Evolutionary conservation across 1,140 invertebrate genomes (phyloP).

Genomic region (Macrosteles quadrilineatus): DNA sequence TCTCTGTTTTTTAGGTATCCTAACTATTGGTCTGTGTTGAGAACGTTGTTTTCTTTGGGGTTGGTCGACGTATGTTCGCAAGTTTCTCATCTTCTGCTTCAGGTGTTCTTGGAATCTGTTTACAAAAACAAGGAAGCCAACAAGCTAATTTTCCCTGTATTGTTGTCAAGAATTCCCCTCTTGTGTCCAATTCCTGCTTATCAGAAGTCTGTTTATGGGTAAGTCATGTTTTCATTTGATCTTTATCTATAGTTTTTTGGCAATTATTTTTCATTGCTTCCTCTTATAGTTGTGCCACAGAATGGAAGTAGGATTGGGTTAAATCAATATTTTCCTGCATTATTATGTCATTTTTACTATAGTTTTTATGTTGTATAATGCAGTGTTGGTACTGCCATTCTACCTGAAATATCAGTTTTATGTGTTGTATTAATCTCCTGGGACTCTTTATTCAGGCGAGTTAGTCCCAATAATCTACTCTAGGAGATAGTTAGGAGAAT

Average conservation of each 20-base stretch:
- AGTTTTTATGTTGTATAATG: background rate
- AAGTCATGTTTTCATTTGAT: background rate
- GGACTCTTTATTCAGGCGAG: no score
- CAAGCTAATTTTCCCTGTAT: background rate
- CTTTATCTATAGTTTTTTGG: background rate
- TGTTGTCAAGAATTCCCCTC: background rate
- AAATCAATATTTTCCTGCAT: background rate
- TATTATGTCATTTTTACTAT: background rate
- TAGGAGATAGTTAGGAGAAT: background rate
- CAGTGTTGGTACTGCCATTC: background rate
- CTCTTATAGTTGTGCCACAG: no score
- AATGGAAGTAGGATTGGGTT: no score
- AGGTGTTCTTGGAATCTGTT: background rate
- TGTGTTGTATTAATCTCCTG: no score
- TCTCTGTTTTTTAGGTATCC: background rate
- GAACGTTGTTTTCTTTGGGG: background rate
- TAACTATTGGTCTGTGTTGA: background rate
- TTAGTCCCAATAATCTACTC: background rate
- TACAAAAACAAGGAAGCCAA: background rate
- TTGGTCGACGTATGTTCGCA: background rate
- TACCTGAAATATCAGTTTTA: no score
- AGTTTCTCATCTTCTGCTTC: background rate
- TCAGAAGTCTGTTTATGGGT: constrained; percentile 13
- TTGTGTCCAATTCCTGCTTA: background rate
- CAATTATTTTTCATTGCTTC: no score